A percentile compares a stretch with the other conserved stretches of the same genome.
phyloP scores from a whole-genome alignment of 2,113 vertebrate genomes.

The Vidua macroura region DNA sequence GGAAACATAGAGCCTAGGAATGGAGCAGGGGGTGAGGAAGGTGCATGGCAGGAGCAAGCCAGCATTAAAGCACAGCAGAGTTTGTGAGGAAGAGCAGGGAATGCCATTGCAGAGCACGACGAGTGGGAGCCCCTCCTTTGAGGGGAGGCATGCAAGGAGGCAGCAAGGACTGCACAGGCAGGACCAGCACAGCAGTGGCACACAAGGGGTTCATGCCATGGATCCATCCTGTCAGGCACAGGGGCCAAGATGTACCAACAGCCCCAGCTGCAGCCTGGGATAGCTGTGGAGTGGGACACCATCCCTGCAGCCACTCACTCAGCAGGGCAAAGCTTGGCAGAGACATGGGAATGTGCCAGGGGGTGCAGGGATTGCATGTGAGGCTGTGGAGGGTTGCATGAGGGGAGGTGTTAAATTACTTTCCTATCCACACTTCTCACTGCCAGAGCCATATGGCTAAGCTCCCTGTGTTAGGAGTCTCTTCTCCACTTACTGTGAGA shows the following conservation, averaged over 20 bases:
- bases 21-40: neutral
- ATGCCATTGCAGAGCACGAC: neutral
- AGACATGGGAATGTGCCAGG: neutral
- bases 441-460: neutral
- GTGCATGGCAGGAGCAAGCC: slow-evolving; percentile 10
- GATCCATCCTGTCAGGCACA: neutral
- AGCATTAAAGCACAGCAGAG: neutral
- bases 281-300: neutral
- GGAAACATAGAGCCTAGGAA: slow-evolving; percentile 43
- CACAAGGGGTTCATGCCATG: neutral
- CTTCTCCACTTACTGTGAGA: neutral
- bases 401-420: neutral
- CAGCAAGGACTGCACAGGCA: slow-evolving; percentile 25
- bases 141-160: neutral
- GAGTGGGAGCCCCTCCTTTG: neutral
- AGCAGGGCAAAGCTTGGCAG: slow-evolving; percentile 2
- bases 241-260: neutral
- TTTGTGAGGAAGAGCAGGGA: neutral
- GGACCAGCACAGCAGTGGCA: neutral
- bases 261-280: neutral
- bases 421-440: neutral
- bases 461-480: neutral
- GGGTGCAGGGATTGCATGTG: neutral
- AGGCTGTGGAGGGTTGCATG: neutral
- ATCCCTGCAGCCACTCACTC: neutral